Conservation (phyloP, 2,113 vertebrate genomes). For the Dascyllus trimaculatus region DNA sequence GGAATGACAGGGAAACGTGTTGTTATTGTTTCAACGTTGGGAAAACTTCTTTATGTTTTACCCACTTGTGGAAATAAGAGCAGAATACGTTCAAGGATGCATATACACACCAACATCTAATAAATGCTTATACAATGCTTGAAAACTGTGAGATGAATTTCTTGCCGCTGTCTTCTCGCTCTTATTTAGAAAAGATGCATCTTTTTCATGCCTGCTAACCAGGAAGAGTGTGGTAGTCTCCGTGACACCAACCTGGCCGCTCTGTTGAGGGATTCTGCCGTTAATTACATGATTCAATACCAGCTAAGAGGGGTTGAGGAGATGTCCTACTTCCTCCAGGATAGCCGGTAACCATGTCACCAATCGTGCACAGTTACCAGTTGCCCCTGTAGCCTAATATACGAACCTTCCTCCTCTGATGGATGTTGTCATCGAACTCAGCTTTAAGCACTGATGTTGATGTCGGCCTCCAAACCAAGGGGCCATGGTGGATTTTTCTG, state of each 20-base stretch:
- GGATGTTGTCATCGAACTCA: conserved; percentile 54
- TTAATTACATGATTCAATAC: conserved; percentile 75
- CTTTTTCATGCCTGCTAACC: not conserved
- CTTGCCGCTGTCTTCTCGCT: not conserved
- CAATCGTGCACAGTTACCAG: conserved; percentile 65
- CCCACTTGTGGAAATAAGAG: not conserved
- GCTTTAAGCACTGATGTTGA: conserved; percentile 54
- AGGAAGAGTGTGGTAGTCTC: conserved; percentile 26
- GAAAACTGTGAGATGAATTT: not conserved
- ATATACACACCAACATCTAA: not conserved
- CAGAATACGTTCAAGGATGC: not conserved
- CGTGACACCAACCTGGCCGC: conserved; percentile 35
- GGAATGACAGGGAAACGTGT: conserved; percentile 15
- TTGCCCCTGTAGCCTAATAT: conserved; percentile 30
- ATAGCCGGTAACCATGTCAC: conserved; percentile 52
- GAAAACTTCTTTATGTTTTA: not conserved
- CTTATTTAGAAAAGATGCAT: not conserved
- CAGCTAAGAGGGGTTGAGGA: conserved; percentile 48
- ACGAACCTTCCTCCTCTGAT: conserved; percentile 52
- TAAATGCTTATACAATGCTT: not conserved
- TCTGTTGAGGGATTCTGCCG: conserved; percentile 63
- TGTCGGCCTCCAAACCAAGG: not conserved
- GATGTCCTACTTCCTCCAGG: conserved; percentile 49
- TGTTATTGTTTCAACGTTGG: not conserved
- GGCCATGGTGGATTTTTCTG: not conserved